Evolutionary conservation across 2,797 vertebrate genomes (phyloP).

Genomic region (Brotula barbata): DNA sequence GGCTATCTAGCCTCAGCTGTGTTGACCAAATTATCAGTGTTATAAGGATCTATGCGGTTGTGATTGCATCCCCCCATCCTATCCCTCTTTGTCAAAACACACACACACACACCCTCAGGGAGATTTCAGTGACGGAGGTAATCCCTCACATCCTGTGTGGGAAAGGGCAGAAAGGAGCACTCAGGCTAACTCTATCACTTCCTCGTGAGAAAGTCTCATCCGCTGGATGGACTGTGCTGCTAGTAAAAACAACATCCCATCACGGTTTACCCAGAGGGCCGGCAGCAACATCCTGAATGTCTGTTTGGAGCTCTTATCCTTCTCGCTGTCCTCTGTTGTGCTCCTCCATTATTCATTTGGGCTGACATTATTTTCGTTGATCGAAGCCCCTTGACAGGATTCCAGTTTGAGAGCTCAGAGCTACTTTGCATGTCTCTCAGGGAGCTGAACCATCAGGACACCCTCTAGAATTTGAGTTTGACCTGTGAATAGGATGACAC

Average conservation of each 20-base stretch:
- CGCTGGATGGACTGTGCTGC: conserved; percentile 21
- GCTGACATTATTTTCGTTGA: neutral
- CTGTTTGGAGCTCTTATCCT: conserved; percentile 16
- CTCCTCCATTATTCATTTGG: neutral
- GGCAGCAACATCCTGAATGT: conserved; percentile 18
- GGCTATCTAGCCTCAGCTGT: conserved; percentile 77
- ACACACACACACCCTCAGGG: conserved; percentile 43
- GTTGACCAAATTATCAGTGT: conserved; percentile 71
- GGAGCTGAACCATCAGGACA: neutral
- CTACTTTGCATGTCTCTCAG: neutral
- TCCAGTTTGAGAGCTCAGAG: neutral
- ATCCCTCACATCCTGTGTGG: conserved; percentile 72
- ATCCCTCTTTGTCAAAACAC: conserved; percentile 54
- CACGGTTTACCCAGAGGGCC: conserved; percentile 13
- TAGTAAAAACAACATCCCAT: conserved; percentile 26
- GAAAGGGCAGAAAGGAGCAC: conserved; percentile 42
- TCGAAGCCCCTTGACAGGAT: neutral
- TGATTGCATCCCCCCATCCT: conserved; percentile 59
- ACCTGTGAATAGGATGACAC: neutral
- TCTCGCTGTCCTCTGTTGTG: neutral
- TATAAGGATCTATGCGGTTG: conserved; percentile 55
- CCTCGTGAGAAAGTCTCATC: conserved; percentile 58
- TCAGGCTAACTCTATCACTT: conserved; percentile 41
- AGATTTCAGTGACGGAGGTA: conserved; percentile 45
- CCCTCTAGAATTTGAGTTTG: neutral